Evolutionary conservation across 2,888 invertebrate species (phyloP).

Genomic region (Cepaea hortensis): DNA sequence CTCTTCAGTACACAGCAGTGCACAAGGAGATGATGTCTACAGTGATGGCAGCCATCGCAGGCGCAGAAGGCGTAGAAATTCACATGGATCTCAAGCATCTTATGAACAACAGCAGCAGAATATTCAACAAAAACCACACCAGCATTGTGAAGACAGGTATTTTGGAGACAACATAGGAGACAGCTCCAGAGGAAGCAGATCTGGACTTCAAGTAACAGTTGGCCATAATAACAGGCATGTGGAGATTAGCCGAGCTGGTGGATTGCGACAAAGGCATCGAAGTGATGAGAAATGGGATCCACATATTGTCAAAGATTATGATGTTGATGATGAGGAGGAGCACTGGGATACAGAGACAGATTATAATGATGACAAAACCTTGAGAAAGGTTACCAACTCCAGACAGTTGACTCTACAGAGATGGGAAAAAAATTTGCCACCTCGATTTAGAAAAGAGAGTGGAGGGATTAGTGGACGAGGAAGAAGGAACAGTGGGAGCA

Average conservation of each 20-base stretch:
- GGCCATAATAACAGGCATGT: slow-evolving; percentile 52
- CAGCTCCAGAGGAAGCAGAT: slow-evolving; percentile 31
- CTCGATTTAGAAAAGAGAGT: slow-evolving; percentile 42
- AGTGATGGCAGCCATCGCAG: slow-evolving; percentile 48
- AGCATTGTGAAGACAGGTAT: slow-evolving; percentile 29
- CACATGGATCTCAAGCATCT: slow-evolving; percentile 36
- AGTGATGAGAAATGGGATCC: slow-evolving; percentile 49
- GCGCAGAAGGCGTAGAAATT: slow-evolving; percentile 47
- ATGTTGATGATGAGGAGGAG: slow-evolving; percentile 40
- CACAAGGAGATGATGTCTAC: slow-evolving; percentile 50
- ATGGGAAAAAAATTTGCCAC: slow-evolving; percentile 40
- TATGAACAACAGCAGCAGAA: slow-evolving; percentile 48
- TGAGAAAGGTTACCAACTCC: background rate
- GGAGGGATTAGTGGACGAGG: slow-evolving; percentile 29
- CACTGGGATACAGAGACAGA: slow-evolving; percentile 40
- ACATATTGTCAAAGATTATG: slow-evolving; percentile 42
- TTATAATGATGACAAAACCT: background rate
- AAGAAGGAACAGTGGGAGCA: slow-evolving; percentile 18
- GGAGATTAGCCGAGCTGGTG: slow-evolving; percentile 38
- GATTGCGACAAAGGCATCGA: slow-evolving; percentile 28
- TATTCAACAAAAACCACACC: slow-evolving; percentile 36
- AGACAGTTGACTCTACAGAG: slow-evolving; percentile 9
- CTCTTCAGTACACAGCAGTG: slow-evolving; percentile 54
- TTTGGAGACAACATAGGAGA: slow-evolving; percentile 31
- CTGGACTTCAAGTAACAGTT: slow-evolving; percentile 50